A percentile compares a stretch with the other conserved stretches of the same genome.
phyloP scores from a whole-genome alignment of 2,797 vertebrate genomes.

The Peromyscus aztecus region DNA sequence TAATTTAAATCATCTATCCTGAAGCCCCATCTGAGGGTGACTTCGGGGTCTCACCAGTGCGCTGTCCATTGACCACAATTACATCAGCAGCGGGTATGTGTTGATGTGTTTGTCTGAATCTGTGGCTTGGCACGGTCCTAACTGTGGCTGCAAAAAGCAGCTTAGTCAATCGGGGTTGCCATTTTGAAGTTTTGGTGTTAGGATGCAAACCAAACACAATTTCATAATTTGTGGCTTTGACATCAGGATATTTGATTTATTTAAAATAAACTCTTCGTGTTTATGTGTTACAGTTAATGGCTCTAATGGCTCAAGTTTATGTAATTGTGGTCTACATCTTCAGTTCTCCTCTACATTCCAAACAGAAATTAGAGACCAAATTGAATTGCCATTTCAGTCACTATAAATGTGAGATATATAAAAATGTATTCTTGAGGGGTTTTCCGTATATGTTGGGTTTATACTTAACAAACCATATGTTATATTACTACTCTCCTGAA shows the following conservation, averaged over 20 bases:
- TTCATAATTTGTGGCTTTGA: conserved; percentile 66
- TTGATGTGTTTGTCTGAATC: not conserved
- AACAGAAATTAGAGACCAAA: conserved; percentile 71
- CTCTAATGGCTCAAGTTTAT: conserved; percentile 63
- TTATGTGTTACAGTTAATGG: conserved; percentile 67
- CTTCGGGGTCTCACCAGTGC: not conserved
- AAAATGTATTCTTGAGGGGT: conserved; percentile 38
- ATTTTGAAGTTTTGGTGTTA: conserved; percentile 39
- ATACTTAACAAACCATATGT: conserved; percentile 34
- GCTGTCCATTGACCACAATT: conserved; percentile 4
- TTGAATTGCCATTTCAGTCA: conserved; percentile 53
- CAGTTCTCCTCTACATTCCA: conserved; percentile 39
- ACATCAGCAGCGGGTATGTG: not conserved
- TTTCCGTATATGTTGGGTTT: conserved; percentile 52
- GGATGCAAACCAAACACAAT: conserved; percentile 69
- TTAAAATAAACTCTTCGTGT: conserved; percentile 77
- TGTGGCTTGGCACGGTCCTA: conserved; percentile 65
- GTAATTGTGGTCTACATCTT: conserved; percentile 70
- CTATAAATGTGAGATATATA: conserved; percentile 29
- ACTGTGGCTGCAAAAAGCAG: conserved; percentile 42
- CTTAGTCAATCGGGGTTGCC: conserved; percentile 34
- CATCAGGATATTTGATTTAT: conserved; percentile 74
- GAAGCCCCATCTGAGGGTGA: conserved; percentile 21
- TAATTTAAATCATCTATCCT: not conserved
- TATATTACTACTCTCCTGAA: not conserved